A percentile compares a stretch with the other conserved stretches of the same genome.
These are phyloP conservation scores for Lamproptera curius DNA, from an alignment of 2,888 invertebrate species.

Conservation along the genomic window DNA sequence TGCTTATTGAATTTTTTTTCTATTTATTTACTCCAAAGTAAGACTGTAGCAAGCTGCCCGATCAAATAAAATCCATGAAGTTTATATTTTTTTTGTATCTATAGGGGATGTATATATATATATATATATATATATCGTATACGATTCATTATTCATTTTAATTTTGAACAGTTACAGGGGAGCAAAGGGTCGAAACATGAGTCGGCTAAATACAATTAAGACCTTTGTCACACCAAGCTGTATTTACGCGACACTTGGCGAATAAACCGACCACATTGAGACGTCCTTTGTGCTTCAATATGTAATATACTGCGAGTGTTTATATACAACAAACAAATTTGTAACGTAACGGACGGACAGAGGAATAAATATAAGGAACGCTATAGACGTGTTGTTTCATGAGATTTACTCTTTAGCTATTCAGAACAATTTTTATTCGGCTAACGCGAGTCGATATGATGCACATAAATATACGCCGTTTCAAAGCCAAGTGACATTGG, in stretches of 20 bases:
- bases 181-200: background rate
- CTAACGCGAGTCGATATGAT: background rate
- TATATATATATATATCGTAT: too few relatives aligned
- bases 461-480: conserved; percentile 1
- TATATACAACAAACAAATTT: background rate
- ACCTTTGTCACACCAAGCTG: conserved; percentile 8
- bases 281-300: background rate
- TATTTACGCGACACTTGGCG: conserved; percentile 8
- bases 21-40: too few relatives aligned
- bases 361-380: background rate
- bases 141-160: too few relatives aligned
- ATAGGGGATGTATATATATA: too few relatives aligned
- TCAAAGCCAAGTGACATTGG: too few relatives aligned
- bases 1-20: too few relatives aligned
- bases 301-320: conserved; percentile 1
- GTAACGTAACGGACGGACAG: background rate
- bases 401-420: conserved; percentile 3
- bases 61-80: too few relatives aligned
- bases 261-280: conserved; percentile 2
- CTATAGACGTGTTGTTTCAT: background rate
- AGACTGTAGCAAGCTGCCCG: too few relatives aligned
- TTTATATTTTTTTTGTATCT: too few relatives aligned
- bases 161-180: too few relatives aligned
- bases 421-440: background rate
- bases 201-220: conserved; percentile 10